A percentile compares a stretch with the other conserved stretches of the same genome.
phyloP scores from a whole-genome alignment of 2,113 vertebrate genomes.

The Grus americana region DNA sequence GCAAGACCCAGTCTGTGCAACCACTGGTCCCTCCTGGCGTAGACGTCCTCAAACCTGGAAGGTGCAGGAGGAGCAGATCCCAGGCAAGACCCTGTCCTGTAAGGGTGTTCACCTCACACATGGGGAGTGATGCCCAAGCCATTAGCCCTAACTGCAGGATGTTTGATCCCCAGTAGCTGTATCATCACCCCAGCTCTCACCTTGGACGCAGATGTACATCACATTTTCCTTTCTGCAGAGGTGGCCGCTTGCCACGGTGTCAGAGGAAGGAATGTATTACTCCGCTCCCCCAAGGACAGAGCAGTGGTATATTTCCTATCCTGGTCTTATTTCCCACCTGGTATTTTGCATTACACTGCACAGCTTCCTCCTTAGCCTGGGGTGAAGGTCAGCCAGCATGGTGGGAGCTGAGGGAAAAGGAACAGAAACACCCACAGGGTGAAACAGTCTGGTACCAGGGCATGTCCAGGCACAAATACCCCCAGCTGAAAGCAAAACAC shows the following conservation, averaged over 20 bases:
- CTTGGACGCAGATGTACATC: neutral
- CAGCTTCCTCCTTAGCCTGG: neutral
- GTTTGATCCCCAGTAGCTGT: neutral
- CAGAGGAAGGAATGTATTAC: neutral
- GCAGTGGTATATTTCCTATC: neutral
- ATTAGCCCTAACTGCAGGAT: neutral
- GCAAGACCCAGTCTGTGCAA: neutral
- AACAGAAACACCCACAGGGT: neutral
- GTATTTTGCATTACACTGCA: neutral
- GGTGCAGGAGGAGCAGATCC: neutral
- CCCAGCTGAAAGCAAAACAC: neutral
- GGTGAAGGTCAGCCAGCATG: neutral
- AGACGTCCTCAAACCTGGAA: neutral
- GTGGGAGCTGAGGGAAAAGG: neutral
- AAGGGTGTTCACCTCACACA: neutral
- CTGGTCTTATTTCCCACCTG: neutral
- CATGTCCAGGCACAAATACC: neutral
- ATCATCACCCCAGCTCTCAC: neutral
- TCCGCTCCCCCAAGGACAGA: neutral
- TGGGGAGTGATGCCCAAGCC: accelerated
- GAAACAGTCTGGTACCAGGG: neutral
- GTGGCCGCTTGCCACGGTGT: neutral
- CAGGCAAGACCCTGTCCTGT: neutral
- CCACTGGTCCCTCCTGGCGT: neutral
- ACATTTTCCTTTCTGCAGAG: neutral